Percentiles rank a stretch among this genome's conserved stretches.
phyloP scores from a whole-genome alignment of 2,113 vertebrate genomes.

The Calypte anna region DNA sequence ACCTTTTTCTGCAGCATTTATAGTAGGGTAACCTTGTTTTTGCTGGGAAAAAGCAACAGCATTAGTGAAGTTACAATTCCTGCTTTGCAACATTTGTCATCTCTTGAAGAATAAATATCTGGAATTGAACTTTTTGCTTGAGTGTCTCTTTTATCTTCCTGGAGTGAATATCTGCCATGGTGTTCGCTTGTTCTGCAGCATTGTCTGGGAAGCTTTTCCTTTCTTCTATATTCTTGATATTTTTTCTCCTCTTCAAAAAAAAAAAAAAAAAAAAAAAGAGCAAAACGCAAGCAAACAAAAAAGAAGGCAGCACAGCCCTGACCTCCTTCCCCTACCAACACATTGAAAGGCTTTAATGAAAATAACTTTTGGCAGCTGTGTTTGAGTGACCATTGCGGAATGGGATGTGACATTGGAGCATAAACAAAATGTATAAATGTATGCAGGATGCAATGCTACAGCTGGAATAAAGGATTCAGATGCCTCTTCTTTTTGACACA shows the following conservation, averaged over 20 bases:
- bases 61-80: not conserved
- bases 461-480: constrained; percentile 19
- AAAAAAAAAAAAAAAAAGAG: not conserved
- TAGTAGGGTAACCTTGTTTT: not conserved
- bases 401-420: constrained; percentile 35
- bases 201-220: constrained; percentile 28
- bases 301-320: not conserved
- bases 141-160: constrained; percentile 33
- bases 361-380: constrained; percentile 66
- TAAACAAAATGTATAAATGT: constrained; percentile 35
- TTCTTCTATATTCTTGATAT: constrained; percentile 3
- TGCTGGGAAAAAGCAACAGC: not conserved
- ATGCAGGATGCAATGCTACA: not conserved
- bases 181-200: not conserved
- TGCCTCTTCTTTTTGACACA: constrained; percentile 51
- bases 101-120: not conserved
- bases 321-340: constrained; percentile 17
- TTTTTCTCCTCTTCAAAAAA: not conserved
- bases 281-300: constrained; percentile 38
- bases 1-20: not conserved
- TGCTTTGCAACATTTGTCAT: not conserved
- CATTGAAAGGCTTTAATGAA: constrained; percentile 68
- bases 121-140: not conserved
- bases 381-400: constrained; percentile 44
- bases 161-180: not conserved